These are phyloP conservation scores for Zaprionus bogoriensis DNA, from an alignment of 2,888 invertebrate species.

Conservation along the genomic window DNA sequence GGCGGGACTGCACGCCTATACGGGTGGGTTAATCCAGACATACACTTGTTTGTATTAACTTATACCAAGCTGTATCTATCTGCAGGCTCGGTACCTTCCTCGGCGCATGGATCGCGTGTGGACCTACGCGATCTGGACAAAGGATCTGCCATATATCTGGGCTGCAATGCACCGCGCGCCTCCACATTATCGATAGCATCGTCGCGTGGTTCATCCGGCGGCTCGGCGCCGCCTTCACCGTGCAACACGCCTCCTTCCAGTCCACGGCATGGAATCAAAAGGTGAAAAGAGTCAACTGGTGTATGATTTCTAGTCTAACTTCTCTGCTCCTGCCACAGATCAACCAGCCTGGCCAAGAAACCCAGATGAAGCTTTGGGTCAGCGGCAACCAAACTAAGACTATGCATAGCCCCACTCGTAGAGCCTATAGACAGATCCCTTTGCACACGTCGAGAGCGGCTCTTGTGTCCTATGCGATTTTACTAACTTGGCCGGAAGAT, in stretches of 20 bases:
- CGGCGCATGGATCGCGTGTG: slow-evolving; percentile 88
- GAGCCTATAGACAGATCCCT: background rate
- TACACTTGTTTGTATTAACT: too few species aligned
- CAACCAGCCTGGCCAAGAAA: slow-evolving; percentile 75
- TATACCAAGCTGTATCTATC: too few species aligned
- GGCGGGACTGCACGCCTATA: slow-evolving; percentile 90
- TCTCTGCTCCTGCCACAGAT: slow-evolving; percentile 42
- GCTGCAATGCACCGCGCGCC: slow-evolving; percentile 82
- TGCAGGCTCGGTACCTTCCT: slow-evolving; percentile 88
- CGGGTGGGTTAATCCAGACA: slow-evolving; percentile 83
- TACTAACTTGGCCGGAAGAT: background rate
- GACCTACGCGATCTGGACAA: slow-evolving; percentile 86
- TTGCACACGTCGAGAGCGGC: background rate
- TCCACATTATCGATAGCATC: slow-evolving; percentile 76
- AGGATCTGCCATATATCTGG: slow-evolving; percentile 86
- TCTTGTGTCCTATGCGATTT: background rate
- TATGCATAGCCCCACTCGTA: background rate
- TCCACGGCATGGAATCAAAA: slow-evolving; percentile 87
- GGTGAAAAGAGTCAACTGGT: slow-evolving; percentile 66
- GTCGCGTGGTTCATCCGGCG: slow-evolving; percentile 85
- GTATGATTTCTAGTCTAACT: too few species aligned
- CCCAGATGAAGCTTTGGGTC: slow-evolving; percentile 70
- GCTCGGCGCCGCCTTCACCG: slow-evolving; percentile 90
- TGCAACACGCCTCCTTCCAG: slow-evolving; percentile 89
- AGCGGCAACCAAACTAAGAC: background rate